Conservation (phyloP, 2,888 invertebrate species). For the Trissolcus brochymenae region DNA sequence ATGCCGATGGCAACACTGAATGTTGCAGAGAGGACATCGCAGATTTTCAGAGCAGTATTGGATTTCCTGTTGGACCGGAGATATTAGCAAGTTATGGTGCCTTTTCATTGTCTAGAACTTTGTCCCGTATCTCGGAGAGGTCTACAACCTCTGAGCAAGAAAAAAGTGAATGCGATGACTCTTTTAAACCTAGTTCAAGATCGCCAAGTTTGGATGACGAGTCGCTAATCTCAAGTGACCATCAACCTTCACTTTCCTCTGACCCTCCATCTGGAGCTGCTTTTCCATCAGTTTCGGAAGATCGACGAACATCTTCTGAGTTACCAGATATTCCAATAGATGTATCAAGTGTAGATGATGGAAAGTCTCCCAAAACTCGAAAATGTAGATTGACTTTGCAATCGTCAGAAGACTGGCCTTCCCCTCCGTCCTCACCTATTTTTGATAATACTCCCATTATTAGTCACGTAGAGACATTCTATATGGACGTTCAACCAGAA, state of each 20-base stretch:
- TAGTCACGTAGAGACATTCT: constrained; percentile 88
- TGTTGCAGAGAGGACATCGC: constrained; percentile 86
- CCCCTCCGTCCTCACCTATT: constrained; percentile 82
- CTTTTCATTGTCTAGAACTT: constrained; percentile 85
- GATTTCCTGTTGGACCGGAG: constrained; percentile 84
- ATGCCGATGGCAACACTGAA: constrained; percentile 73
- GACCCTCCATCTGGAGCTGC: constrained; percentile 82
- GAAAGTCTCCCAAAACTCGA: constrained; percentile 69
- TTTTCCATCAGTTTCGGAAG: constrained; percentile 82
- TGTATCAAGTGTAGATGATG: constrained; percentile 78
- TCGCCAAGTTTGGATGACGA: constrained; percentile 91
- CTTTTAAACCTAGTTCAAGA: constrained; percentile 89
- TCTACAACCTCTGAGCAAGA: constrained; percentile 91
- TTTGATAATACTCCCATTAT: constrained; percentile 84
- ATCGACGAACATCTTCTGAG: constrained; percentile 88
- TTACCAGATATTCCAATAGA: constrained; percentile 91
- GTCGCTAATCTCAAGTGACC: constrained; percentile 89
- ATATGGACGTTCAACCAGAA: constrained; percentile 86
- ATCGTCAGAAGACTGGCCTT: constrained; percentile 89
- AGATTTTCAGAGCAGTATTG: constrained; percentile 86
- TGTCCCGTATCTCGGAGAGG: constrained; percentile 91
- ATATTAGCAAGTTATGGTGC: constrained; percentile 85
- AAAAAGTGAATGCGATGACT: constrained; percentile 90
- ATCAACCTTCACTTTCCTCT: constrained; percentile 89
- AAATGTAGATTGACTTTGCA: constrained; percentile 75